Conservation (phyloP, 2,113 vertebrate species). For the Antechinus stuartii region DNA sequence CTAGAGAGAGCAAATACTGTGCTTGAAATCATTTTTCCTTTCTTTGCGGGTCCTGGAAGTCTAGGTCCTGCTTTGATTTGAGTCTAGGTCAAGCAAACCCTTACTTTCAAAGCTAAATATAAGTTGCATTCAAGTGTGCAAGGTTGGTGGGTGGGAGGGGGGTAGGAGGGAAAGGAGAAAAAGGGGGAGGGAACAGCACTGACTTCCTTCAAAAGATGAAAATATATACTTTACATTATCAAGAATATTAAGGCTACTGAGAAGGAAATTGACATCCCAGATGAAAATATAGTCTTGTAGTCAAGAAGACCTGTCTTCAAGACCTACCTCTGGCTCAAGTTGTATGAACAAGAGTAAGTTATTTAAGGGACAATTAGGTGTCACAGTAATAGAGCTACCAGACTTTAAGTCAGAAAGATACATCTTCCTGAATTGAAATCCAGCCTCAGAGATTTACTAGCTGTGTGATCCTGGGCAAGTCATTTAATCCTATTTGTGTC, state of each 20-base stretch:
- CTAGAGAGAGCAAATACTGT: conserved; percentile 62
- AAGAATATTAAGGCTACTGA: background rate
- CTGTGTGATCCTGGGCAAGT: too few relatives aligned
- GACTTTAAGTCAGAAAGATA: too few relatives aligned
- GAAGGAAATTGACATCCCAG: background rate
- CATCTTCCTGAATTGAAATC: too few relatives aligned
- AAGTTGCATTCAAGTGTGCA: conserved; percentile 27
- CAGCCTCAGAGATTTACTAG: too few relatives aligned
- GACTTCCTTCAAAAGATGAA: conserved; percentile 2
- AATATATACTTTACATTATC: background rate
- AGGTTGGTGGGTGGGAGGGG: conserved; percentile 4
- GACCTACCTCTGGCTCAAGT: background rate
- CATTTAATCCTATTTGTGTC: too few relatives aligned
- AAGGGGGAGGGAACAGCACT: conserved; percentile 29
- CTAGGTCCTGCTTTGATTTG: conserved; percentile 72
- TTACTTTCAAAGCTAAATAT: conserved; percentile 67
- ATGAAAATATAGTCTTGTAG: background rate
- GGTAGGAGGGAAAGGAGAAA: too few relatives aligned
- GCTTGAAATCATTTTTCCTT: conserved; percentile 72
- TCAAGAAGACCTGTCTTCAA: background rate
- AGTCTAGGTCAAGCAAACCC: conserved; percentile 62
- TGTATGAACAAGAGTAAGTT: background rate
- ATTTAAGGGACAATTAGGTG: background rate
- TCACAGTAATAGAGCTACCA: too few relatives aligned
- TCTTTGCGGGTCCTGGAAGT: conserved; percentile 59